phyloP scores from a whole-genome alignment of 2,888 invertebrate species.

The Drosophila stalkeri region DNA sequence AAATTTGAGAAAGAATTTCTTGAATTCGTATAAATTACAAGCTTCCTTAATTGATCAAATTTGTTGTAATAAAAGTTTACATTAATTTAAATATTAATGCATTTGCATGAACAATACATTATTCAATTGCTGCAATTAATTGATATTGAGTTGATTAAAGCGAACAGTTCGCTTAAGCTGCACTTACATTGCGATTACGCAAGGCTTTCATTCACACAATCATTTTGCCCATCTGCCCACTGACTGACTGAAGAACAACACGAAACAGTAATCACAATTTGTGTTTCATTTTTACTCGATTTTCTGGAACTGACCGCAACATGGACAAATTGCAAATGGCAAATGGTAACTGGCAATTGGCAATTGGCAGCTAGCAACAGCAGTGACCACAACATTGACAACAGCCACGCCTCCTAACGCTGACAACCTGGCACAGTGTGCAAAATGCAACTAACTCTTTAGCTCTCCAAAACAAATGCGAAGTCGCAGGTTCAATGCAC shows the following conservation, averaged over 20 bases:
- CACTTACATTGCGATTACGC: background rate
- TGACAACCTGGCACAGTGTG: slow-evolving; percentile 18
- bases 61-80: background rate
- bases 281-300: slow-evolving; percentile 48
- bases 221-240: slow-evolving; percentile 16
- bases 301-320: slow-evolving; percentile 52
- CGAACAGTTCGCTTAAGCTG: slow-evolving; percentile 1
- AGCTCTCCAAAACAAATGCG: background rate
- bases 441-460: too few relatives aligned
- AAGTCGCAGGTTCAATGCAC: background rate
- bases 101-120: slow-evolving; percentile 31
- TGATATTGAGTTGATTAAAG: slow-evolving; percentile 10
- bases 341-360: slow-evolving; percentile 14
- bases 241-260: slow-evolving; percentile 40
- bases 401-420: slow-evolving; percentile 22
- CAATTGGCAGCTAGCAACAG: slow-evolving; percentile 11
- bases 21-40: background rate
- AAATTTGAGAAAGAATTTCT: background rate
- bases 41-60: slow-evolving; percentile 8
- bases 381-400: slow-evolving; percentile 40
- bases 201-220: slow-evolving; percentile 14
- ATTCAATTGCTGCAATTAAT: slow-evolving; percentile 51
- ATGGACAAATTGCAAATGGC: slow-evolving; percentile 38
- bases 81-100: background rate
- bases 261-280: slow-evolving; percentile 67